Evolutionary conservation across 2,888 invertebrate species (phyloP), one percentile per base, ranked within the genome.

Genomic region (Caenorhabditis drosophilae): DNA sequence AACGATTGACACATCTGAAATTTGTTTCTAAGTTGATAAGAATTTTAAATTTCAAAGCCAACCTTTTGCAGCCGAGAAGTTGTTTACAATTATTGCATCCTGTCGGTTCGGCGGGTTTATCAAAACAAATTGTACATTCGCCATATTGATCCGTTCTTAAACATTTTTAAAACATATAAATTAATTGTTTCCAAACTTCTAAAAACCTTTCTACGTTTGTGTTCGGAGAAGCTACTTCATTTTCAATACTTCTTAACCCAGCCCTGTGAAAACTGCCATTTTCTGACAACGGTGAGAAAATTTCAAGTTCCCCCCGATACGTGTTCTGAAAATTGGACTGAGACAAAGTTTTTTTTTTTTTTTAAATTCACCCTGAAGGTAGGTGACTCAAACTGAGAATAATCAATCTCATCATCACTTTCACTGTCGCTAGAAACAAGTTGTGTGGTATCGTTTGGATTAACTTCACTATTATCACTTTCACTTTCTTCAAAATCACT

Each of bases 101-200:
- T 44, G n/a, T 52, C 51, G 62, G 56, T 16, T 48, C 52, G 11
- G 40, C 11, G 1, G 44, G 36, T 15, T 42, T 48, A 18, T 52
- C 62, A 15, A 49, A 26, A 12, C 49, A 49, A 9, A 49, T 23
- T 9, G 38, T 38, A 18, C 49, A 49, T 15, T 49, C 49, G 7
- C 49, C 49, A 27, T 22, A 49, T 25, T 45, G 26, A 27, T 15
- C 27, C 9, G 23, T 23, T 45, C 44, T 45, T 16, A 7, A 45
- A 45, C 6, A 18, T 2, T 11, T 23, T 42, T 36, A 4, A 9
- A 12, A 36, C 4, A 36, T 6, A 36, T 4, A 36, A 9, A 36
- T 36, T 7, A 15, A 15, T 36, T 36, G 9, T 4, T 36, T 36
- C 15, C n/a, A n/a, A n/a, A n/a, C n/a, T n/a, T n/a, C n/a, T n/a